A percentile compares a stretch with the other conserved stretches of the same genome.
These are phyloP conservation scores for Oppia nitens DNA, from an alignment of 1,140 invertebrate species.

Conservation along the genomic window DNA sequence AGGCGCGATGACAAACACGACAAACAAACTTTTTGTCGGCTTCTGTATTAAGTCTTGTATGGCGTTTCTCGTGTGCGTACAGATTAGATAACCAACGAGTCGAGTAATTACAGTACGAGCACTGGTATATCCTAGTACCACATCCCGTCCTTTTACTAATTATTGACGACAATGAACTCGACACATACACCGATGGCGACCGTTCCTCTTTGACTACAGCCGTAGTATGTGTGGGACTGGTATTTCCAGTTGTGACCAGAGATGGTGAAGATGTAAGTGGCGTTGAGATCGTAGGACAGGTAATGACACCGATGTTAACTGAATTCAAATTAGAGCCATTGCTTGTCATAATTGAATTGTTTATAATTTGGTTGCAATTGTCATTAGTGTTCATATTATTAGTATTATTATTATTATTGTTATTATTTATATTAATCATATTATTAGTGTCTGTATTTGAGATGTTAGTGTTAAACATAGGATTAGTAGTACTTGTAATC, in stretches of 20 bases:
- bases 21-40: conserved; percentile 23
- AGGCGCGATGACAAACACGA: conserved; percentile 26
- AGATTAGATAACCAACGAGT: conserved; percentile 70
- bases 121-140: conserved; percentile 49
- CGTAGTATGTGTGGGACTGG: not conserved
- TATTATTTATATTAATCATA: not conserved
- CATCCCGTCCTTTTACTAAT: conserved; percentile 27
- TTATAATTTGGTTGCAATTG: not conserved
- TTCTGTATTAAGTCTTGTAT: conserved; percentile 33
- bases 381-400: not conserved
- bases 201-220: conserved; percentile 7
- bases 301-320: not conserved
- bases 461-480: not conserved
- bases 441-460: not conserved
- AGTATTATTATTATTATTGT: not conserved
- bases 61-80: conserved; percentile 73
- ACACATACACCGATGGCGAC: not conserved
- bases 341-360: not conserved
- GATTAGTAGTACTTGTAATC: not conserved
- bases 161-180: conserved; percentile 15
- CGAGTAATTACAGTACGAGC: conserved; percentile 71
- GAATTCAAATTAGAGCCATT: not conserved
- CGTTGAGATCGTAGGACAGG: not conserved
- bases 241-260: conserved; percentile 1
- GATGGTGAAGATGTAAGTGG: not conserved